Base-by-base conservation (phyloP, 2,113 vertebrate genomes). In the Holacanthus passer region DNA sequence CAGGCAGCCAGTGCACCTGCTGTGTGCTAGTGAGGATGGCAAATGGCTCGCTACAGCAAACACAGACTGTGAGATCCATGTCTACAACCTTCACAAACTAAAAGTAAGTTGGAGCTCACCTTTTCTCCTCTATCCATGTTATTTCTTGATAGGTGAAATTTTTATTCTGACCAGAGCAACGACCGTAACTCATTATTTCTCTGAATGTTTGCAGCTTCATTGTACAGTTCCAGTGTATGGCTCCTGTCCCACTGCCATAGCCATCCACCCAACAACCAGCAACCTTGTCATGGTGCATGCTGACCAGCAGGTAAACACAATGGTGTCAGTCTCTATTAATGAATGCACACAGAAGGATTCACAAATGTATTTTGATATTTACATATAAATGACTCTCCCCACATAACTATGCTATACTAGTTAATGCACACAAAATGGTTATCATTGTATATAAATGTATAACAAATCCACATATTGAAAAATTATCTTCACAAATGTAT, bases 211-310 rank as follows among this genome's bases (percentile, higher is more conserved):
- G 31, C 93, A 99, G 96, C 92, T 91, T 58, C 96, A 98, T 85
- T 98, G 98, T 60, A 86, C 80, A 0, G 95, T 99, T 43, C 98
- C 98, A 20, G 87, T 80, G 0, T 97, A 98, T 73, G 84, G 82
- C 78, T 97, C 97, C 0, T 96, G 96, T 0, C 97, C 97, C 67
- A 96, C 96, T 0, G 97, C 98, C 20, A 77, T 99, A 0, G 96
- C 95, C 81, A 96, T 99, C 72, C 94, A 98, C 71, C 97, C 98
- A 0, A 3, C 68, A 47, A 96, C 94, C 89, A 95, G 96, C 90
- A 94, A 96, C 93, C 96, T 99, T 0, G 90, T 99, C 1, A 92
- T 95, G 0, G 93, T 95, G 20, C 96, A 99, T n/a, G 95, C 98
- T 0, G 97, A 99, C 94, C 97, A 97, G 79, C 97, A 98, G 97